Conservation (phyloP, 2,797 vertebrate species). For the Gila robusta region DNA sequence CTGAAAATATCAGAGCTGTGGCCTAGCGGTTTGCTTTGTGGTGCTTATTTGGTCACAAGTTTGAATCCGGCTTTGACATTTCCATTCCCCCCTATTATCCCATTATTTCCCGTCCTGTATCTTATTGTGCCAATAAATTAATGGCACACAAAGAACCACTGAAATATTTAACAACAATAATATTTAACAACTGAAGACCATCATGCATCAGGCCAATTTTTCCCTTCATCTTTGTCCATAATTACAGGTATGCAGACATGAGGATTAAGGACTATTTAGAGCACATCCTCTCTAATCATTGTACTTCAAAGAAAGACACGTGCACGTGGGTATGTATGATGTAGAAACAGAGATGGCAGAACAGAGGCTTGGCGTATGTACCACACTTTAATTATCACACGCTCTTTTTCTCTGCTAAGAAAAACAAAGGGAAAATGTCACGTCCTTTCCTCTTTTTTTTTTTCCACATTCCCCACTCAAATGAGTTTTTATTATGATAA, state of each 20-base stretch:
- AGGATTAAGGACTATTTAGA: constrained; percentile 41
- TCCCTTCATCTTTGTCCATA: constrained; percentile 18
- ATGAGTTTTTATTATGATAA: constrained; percentile 57
- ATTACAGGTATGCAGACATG: constrained; percentile 27
- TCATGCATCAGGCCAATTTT: background rate
- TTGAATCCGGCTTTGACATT: background rate
- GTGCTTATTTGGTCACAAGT: background rate
- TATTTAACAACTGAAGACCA: constrained; percentile 4
- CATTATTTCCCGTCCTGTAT: background rate
- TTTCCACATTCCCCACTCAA: constrained; percentile 10
- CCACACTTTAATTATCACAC: constrained; percentile 64
- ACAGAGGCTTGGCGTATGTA: constrained; percentile 45
- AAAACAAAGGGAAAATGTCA: constrained; percentile 65
- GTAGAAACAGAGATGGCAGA: constrained; percentile 23
- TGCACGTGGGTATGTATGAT: constrained; percentile 13
- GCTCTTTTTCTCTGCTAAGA: constrained; percentile 52
- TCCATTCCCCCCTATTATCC: background rate
- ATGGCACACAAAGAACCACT: background rate
- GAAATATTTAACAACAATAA: constrained; percentile 10
- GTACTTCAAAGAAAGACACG: constrained; percentile 48
- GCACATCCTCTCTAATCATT: constrained; percentile 41
- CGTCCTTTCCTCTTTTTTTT: constrained; percentile 50
- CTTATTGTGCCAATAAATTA: background rate
- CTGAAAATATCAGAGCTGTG: background rate
- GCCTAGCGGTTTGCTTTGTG: background rate